Conservation (phyloP, 2,797 vertebrate species). For the Myiotriccus ornatus region DNA sequence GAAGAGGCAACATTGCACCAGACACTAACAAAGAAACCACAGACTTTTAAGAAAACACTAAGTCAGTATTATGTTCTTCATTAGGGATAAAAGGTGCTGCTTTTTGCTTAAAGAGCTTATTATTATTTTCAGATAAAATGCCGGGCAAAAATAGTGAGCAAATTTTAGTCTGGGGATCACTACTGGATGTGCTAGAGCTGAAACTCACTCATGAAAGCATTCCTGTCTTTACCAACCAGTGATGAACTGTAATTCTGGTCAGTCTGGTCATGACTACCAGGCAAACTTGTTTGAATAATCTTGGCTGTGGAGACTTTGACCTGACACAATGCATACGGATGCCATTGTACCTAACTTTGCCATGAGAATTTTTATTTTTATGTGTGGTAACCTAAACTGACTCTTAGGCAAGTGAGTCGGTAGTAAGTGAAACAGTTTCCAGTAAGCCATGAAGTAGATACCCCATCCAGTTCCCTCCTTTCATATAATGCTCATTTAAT, state of each 20-base stretch:
- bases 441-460: background rate
- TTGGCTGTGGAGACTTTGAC: background rate
- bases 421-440: background rate
- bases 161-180: background rate
- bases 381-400: background rate
- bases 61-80: background rate
- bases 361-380: background rate
- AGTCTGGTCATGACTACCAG: background rate
- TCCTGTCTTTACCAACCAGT: background rate
- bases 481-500: background rate
- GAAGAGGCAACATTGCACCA: background rate
- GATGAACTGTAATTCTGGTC: background rate
- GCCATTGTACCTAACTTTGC: background rate
- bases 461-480: background rate
- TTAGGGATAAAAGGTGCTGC: background rate
- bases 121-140: background rate
- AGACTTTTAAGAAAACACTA: background rate
- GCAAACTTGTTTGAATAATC: background rate
- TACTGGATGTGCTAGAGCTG: background rate
- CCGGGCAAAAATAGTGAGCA: background rate
- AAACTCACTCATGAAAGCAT: rapidly evolving
- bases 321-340: background rate
- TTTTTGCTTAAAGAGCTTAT: background rate
- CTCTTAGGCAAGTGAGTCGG: background rate
- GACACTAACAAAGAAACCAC: background rate